Evolutionary conservation across 2,113 vertebrate genomes (phyloP).

Genomic region (Cyphomyrus plagiostoma): DNA sequence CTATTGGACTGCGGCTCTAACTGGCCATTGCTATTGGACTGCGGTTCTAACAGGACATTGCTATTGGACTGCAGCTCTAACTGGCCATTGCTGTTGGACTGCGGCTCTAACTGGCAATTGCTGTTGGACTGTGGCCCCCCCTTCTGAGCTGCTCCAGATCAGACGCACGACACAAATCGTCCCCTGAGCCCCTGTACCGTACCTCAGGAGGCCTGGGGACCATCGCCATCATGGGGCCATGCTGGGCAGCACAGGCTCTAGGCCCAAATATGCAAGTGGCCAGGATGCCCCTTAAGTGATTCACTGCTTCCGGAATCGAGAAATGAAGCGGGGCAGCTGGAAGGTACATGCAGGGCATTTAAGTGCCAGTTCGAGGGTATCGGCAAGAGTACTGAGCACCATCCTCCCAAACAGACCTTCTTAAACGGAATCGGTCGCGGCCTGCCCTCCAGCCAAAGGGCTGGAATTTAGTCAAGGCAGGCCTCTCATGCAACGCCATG

Average conservation of each 20-base stretch:
- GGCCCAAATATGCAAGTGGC: not conserved
- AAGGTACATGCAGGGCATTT: not conserved
- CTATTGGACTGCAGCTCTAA: no score
- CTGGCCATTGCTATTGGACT: no score
- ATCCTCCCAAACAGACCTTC: constrained; percentile 41
- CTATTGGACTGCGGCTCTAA: no score
- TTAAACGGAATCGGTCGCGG: constrained; percentile 43
- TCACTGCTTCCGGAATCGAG: not conserved
- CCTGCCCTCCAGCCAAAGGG: constrained; percentile 50
- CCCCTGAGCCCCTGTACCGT: not conserved
- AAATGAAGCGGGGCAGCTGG: not conserved
- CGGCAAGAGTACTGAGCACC: constrained; percentile 32
- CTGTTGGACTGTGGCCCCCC: no score
- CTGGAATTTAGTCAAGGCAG: constrained; percentile 41
- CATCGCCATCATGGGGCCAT: not conserved
- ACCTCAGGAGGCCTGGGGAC: not conserved
- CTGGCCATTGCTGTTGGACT: no score
- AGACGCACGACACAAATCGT: constrained; percentile 53
- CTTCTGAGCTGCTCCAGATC: constrained; percentile 43
- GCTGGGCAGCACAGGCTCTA: not conserved
- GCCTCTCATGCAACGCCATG: constrained; percentile 21
- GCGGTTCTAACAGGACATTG: no score
- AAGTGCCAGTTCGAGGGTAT: constrained; percentile 20
- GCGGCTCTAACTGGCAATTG: no score
- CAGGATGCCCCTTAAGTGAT: not conserved